Conservation (phyloP, 2,888 invertebrate species). For the Drosophila maculinotata region DNA sequence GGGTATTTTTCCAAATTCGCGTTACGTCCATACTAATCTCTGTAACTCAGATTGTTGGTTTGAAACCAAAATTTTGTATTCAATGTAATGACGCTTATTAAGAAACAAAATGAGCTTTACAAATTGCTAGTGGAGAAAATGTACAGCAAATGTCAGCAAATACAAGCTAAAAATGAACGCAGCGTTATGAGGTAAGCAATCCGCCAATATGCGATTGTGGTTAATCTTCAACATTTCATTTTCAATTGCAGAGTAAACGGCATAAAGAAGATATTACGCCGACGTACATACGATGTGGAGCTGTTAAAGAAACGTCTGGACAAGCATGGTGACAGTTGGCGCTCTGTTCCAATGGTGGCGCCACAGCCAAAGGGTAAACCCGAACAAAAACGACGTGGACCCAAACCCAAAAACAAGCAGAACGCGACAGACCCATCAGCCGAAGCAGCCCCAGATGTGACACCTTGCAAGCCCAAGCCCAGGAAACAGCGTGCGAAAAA, state of each 20-base stretch:
- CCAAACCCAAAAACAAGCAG: constrained; percentile 80
- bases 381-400: constrained; percentile 84
- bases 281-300: constrained; percentile 81
- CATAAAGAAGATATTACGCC: constrained; percentile 81
- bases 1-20: too few relatives aligned
- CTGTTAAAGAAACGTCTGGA: constrained; percentile 82
- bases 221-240: background rate
- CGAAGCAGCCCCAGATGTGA: constrained; percentile 34
- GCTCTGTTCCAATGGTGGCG: constrained; percentile 81
- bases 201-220: background rate
- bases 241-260: constrained; percentile 75
- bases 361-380: constrained; percentile 83
- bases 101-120: constrained; percentile 74
- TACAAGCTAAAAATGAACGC: constrained; percentile 84
- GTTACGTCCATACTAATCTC: too few relatives aligned
- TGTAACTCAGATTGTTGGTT: too few relatives aligned
- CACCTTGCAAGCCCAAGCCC: constrained; percentile 66
- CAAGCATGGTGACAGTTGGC: constrained; percentile 83
- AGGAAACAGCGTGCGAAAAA: constrained; percentile 73
- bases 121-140: constrained; percentile 81
- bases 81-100: constrained; percentile 69
- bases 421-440: constrained; percentile 12
- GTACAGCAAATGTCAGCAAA: constrained; percentile 79
- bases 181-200: constrained; percentile 79
- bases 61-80: background rate